phyloP scores from a whole-genome alignment of 2,888 invertebrate species.

The Himalopsyche kuldschensis region DNA sequence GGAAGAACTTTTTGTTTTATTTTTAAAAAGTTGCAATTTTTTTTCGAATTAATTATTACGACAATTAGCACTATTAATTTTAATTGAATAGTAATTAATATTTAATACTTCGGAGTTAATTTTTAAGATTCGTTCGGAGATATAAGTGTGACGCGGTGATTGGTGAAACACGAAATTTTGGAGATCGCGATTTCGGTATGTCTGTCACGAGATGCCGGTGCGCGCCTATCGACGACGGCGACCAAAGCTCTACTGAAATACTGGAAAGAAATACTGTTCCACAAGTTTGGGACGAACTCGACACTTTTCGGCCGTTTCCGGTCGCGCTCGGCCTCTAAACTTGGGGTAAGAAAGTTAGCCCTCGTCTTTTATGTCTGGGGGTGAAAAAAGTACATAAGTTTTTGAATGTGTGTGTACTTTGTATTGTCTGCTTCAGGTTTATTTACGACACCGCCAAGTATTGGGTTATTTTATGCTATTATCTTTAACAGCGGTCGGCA shows the following conservation, averaged over 20 bases:
- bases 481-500: not conserved
- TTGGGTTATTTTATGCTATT: slow-evolving; percentile 31
- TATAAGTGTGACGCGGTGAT: not conserved
- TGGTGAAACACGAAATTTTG: not conserved
- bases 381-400: slow-evolving; percentile 16
- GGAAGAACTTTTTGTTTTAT: not conserved
- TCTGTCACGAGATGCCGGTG: slow-evolving; percentile 1
- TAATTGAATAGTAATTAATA: too few relatives aligned
- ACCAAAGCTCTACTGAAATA: slow-evolving; percentile 34
- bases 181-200: not conserved
- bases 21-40: not conserved
- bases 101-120: not conserved
- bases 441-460: slow-evolving; percentile 24
- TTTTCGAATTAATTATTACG: not conserved
- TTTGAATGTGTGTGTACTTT: not conserved
- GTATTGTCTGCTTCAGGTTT: slow-evolving; percentile 20
- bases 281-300: slow-evolving; percentile 28
- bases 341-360: slow-evolving; percentile 36
- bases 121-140: not conserved
- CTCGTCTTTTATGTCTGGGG: slow-evolving; percentile 22
- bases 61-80: too few relatives aligned
- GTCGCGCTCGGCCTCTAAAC: slow-evolving; percentile 13
- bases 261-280: slow-evolving; percentile 24
- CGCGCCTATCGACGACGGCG: slow-evolving; percentile 17
- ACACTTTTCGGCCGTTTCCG: slow-evolving; percentile 28